Evolutionary conservation across 92 coral and sea anemone genomes (phyloP), one percentile per base, ranked within the genome.

Genomic region (Porites cylindrica): DNA sequence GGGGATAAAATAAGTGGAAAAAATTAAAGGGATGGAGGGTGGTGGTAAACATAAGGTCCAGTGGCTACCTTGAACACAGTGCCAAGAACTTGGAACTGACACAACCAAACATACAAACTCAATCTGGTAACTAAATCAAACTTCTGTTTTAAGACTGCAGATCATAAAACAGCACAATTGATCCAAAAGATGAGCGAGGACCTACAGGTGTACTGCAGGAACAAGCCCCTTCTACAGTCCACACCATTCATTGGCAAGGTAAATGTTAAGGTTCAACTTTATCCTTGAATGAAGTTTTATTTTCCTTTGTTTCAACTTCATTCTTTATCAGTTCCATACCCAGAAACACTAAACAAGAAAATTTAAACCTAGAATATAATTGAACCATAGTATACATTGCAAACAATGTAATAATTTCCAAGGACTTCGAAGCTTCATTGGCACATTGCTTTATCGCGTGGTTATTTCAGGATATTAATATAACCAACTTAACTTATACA

Each of bases 171-270:
- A 9, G 81, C 68, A 61, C 84, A 88, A 74, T 81, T 29, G 4
- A 70, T 94, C 8, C 80, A 89, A 20, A 88, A 86, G 81, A 38
- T 94, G 76, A 70, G 90, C 32, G 59, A 26, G 1, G 85, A 92
- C 54, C 91, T 94, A 1, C 97, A 94, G 76, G 66, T 94, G 13
- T 94, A 85, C 80, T 94, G 97, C 81, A 77, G 76, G 60, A 94
- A 94, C 80, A 94, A 88, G 76, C 95, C 97, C 59, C 78, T 94
- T 66, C 51, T 94, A 10, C 97, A 94, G 76, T 86, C 78, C 0
- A 59, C 84, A 12, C 97, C 95, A 51, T 82, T 86, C 19, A 24
- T 76, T 23, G 88, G 78, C 38, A 94, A 94, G 91, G 97, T 92
- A 76, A 23, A 66, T 2, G 10, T 66, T 38, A 38, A 38, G 47